Evolutionary conservation across 2,113 vertebrate genomes (phyloP), one percentile per base, ranked within the genome.

Genomic region (Entelurus aequoreus): DNA sequence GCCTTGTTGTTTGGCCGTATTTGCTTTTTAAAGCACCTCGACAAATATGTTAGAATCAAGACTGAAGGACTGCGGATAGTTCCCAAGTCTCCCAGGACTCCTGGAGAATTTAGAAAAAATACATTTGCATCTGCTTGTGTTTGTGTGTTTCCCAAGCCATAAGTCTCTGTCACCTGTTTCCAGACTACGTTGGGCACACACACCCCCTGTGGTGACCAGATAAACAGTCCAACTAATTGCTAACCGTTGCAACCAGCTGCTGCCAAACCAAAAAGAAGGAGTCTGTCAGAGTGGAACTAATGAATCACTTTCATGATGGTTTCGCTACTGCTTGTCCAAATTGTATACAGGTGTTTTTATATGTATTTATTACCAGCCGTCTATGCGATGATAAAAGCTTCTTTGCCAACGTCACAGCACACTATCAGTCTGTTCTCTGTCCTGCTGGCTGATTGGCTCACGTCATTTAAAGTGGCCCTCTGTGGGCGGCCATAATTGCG

Each of bases 31-130:
- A 85, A 86, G 49, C 67, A 82, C 68, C 57, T 77, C 48, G 51
- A 79, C 85, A 86, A 89, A 88, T 78, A 87, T 65, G 13, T 35
- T 7, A 59, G 42, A 61, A 88, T 73, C 88, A 87, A 83, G 62
- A 72, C 53, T 53, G 58, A 86, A 69, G 65, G 60, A 65, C 49
- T 62, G 46, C 57, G 78, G 78, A 79, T 79, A 69, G 63, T 84
- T 87, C 74, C 77, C 83, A 75, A 80, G 86, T 72, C 77, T 79
- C 83, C 76, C 19, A 12, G 59, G 73, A 76, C 62, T 84, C 77
- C 61, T 15, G 4, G 16, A 74, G 61, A 46, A 66, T 63, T 71
- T 55, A 21, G 59, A 54, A 42, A 59, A 36, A 59, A 40, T 37
- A 68, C 66, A 65, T 65, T 60, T 62, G 19, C 60, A 55, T 74